Percentiles rank a stretch among this genome's conserved stretches.
Conservation (phyloP, 2,797 vertebrate species). For the Gobionotothen gibberifrons region DNA sequence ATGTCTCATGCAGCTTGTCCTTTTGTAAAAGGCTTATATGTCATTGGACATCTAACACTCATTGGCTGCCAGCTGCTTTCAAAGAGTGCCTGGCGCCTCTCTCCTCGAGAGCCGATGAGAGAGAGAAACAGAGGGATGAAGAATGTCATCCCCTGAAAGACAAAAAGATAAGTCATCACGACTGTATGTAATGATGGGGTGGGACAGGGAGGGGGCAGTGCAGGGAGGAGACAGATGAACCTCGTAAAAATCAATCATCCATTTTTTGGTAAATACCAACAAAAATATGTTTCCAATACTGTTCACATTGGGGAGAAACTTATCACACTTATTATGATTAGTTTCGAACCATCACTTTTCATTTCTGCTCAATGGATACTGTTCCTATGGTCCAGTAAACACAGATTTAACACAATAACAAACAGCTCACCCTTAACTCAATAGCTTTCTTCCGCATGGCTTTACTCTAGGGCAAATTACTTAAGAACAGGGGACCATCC, state of each 20-base stretch:
- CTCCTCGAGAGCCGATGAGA: conserved; percentile 55
- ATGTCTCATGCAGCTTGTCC: conserved; percentile 63
- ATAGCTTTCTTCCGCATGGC: conserved; percentile 30
- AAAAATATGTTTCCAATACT: conserved; percentile 47
- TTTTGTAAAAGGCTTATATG: conserved; percentile 59
- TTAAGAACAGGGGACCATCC: conserved; percentile 45
- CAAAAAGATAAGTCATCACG: conserved; percentile 72
- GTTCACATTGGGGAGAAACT: conserved; percentile 37
- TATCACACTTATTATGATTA: conserved; percentile 50
- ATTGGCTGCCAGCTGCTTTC: conserved; percentile 70
- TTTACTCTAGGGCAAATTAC: conserved; percentile 46
- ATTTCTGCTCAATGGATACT: conserved; percentile 43
- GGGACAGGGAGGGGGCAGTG: conserved; percentile 60
- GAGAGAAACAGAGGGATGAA: conserved; percentile 58
- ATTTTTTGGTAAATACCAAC: conserved; percentile 58
- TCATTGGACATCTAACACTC: conserved; percentile 61
- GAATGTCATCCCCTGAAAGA: conserved; percentile 64
- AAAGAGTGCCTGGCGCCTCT: conserved; percentile 61
- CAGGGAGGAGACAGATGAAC: conserved; percentile 55
- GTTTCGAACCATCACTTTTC: conserved; percentile 28
- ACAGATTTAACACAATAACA: conserved; percentile 47
- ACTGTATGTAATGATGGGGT: conserved; percentile 68
- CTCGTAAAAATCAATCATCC: conserved; percentile 69
- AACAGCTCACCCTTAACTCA: conserved; percentile 50
- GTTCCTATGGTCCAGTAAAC: conserved; percentile 57